Base-by-base conservation (phyloP, 2,113 vertebrate species). In the Tachysurus vachellii region DNA sequence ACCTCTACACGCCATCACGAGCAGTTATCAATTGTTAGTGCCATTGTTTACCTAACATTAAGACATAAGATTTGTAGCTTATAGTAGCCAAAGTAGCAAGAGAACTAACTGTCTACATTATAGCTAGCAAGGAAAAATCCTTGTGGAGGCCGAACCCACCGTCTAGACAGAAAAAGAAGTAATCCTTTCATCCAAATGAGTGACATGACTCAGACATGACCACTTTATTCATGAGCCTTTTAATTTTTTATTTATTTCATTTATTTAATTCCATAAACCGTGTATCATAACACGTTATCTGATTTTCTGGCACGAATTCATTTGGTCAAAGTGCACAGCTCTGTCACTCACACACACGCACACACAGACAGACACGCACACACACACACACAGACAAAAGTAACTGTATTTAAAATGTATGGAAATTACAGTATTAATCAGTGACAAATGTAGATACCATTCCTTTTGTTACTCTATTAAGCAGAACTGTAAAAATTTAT, bases 121-220 rank as follows among this genome's bases (percentile, higher is more conserved):
- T 23, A 10, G 70, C 9, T 2, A 50, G 44, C 10, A 53, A 50
- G 44, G 23, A 50, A 73, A 73, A 44, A 12, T 44, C 19, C 42
- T 53, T 53, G 47, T 56, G n/a, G 5, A 56, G n/a, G 50, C 53
- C n/a, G 7, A 56, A 56, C 77, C 57, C 79, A 23, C 75, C 14
- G 92, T 94, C 93, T 93, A 93, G 94, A 95, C 93, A 47, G 92
- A 91, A 92, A 90, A 36, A 70, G 94, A 93, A 94, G 88, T 94
- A 92, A 94, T 84, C n/a, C 61, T 85, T 90, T 88, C 21, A 47
- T 61, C 79, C 81, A 66, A 61, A 76, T 1, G 2, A 47, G 31
- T 57, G 42, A 61, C 11, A 8, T 57, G 42, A 61, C 2, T 57
- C 16, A 13, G 23, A 56, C 82, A 84, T n/a, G n/a, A n/a, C 89